Base-by-base conservation (phyloP, 2,113 vertebrate genomes). In the Stercorarius parasiticus region DNA sequence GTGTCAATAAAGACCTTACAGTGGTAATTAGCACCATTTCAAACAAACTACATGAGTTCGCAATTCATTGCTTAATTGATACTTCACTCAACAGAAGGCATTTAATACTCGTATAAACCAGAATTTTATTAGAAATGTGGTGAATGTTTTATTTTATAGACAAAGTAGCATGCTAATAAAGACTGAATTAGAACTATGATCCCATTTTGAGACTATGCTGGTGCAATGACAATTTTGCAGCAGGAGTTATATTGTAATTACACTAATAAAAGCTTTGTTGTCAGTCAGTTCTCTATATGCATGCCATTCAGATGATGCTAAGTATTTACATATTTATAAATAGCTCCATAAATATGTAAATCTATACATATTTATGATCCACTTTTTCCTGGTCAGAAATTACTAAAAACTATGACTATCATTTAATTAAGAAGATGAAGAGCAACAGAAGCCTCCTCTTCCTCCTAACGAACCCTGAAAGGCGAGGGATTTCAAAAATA, bases 51-150 rank as follows among this genome's bases (percentile, higher is more conserved):
- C 77, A 79, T 4, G 43, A 81, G 50, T 55, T 77, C 2, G 5
- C n/a, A 88, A 65, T 71, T 83, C 78, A 73, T 29, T 86, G 53
- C 84, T 88, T 87, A 90, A 96, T 72, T 93, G 84, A 89, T 62
- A 53, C 84, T 91, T 95, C 84, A 82, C 65, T 91, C 89, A 94
- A 70, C 82, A 96, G 96, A 94, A 93, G 92, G 85, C 82, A 81
- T 86, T 96, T 88, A 90, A 87, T 72, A 79, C 25, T 90, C 74
- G 64, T 74, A 90, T 92, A 85, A 96, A 93, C 6, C 74, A 82
- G 77, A 70, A 61, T 88, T 94, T 86, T 92, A 91, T 80, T 91
- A 82, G 50, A 87, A 94, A 74, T 27, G 66, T 66, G 76, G 49
- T 50, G 55, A 70, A 64, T 76, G 26, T 81, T 94, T 89, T 88